phyloP scores from a whole-genome alignment of 2,888 invertebrate species.

The Ophion ventricosus region DNA sequence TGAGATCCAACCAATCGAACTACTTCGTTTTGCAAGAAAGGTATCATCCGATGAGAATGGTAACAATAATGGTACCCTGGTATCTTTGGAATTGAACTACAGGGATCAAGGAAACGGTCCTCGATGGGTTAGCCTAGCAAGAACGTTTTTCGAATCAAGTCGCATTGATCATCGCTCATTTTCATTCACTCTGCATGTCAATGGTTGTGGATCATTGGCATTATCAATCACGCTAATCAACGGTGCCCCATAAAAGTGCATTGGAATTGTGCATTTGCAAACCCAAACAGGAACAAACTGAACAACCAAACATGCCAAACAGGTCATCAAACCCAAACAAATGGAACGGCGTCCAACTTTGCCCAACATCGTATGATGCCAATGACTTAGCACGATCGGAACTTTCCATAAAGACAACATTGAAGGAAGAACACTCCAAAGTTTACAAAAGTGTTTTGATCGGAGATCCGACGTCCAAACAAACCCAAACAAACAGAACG shows the following conservation, averaged over 20 bases:
- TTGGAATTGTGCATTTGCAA: background rate
- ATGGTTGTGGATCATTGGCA: background rate
- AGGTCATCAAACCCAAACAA: background rate
- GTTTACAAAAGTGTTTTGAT: background rate
- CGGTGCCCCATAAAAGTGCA: too few relatives aligned
- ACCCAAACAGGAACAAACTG: background rate
- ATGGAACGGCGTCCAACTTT: too few relatives aligned
- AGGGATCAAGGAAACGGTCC: background rate
- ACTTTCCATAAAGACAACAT: background rate
- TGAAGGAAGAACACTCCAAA: background rate
- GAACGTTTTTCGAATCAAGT: background rate
- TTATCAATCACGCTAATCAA: background rate
- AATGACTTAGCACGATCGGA: background rate
- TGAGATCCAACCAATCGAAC: too few relatives aligned
- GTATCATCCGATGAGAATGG: background rate
- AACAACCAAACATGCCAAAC: background rate
- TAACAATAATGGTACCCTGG: background rate
- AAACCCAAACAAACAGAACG: background rate
- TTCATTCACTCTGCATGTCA: background rate
- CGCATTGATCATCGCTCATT: background rate
- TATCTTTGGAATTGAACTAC: background rate
- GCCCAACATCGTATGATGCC: background rate
- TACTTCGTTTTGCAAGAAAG: too few relatives aligned
- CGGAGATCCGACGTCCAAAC: background rate
- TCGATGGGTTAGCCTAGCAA: too few relatives aligned